Base-by-base conservation (phyloP, 2,888 invertebrate species). In the Rhopalosiphum nymphaeae region DNA sequence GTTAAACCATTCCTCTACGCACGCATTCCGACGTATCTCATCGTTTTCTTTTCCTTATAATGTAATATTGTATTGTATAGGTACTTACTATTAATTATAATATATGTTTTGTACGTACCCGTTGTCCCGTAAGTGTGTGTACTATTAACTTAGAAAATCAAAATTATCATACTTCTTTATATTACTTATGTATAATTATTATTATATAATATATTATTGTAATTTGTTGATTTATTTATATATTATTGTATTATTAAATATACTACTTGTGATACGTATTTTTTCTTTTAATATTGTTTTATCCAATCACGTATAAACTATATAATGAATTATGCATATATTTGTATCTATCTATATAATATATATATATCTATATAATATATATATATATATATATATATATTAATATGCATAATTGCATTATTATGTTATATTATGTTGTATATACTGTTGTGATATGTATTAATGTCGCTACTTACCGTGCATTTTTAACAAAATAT, bases 211-310 rank as follows among this genome's bases (percentile, higher is more conserved):
- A 46, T 88, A 88, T 42, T 42, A 36, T 53, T 84, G 42, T 91
- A 91, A 16, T 91, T 91, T 91, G 91, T 91, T 91, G 85, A 91
- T 56, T 86, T 91, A 86, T 85, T 91, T 44, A 44, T 91, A 91
- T 91, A 57, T 67, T 85, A 85, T 44, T 85, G 53, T 44, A 86
- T 85, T 42, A 91, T 84, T 57, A 86, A 57, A 57, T 91, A 29
- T 85, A 91, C 53, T 85, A 91, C 53, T 57, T 91, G 91, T 91
- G 91, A 91, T 91, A 85, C 44, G 56, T 42, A 56, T 85, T 88
- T 88, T 36, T 88, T 46, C 1, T 85, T 86, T 86, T 13, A 85
- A 29, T 46, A 46, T 44, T 46, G 16, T 86, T n/a, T 46, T 46
- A 7, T 78, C 21, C 21, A 16, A 36, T 78, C 21, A 36, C 36